Percentiles rank a stretch among this genome's conserved stretches.
These are phyloP conservation scores for Bos javanicus DNA, from an alignment of 2,113 vertebrate genomes.

Conservation along the genomic window DNA sequence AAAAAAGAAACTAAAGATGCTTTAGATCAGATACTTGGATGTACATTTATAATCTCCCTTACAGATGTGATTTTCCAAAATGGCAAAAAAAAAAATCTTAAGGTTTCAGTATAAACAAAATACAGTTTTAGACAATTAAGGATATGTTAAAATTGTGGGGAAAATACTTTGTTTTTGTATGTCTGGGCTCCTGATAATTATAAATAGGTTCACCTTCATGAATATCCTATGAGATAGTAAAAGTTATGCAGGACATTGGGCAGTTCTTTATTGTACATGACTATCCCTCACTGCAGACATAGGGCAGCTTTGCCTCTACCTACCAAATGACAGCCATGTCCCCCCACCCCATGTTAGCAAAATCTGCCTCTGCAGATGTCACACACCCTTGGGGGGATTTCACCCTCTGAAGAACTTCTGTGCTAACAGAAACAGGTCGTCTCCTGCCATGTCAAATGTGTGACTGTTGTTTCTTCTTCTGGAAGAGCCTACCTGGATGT, in stretches of 20 bases:
- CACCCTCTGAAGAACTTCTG: not conserved
- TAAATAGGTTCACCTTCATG: not conserved
- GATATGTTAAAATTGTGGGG: not conserved
- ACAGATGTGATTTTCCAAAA: not conserved
- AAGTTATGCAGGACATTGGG: not conserved
- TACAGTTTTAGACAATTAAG: not conserved
- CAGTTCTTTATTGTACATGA: not conserved
- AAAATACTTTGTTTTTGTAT: not conserved
- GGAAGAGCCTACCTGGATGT: slow-evolving; percentile 84
- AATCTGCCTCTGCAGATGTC: not conserved
- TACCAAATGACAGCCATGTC: not conserved
- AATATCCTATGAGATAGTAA: not conserved
- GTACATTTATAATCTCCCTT: not conserved
- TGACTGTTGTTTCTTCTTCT: slow-evolving; percentile 7
- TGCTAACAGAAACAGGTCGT: not conserved
- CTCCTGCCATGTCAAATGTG: not conserved
- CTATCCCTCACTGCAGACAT: not conserved
- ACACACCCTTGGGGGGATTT: not conserved
- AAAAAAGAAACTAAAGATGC: not conserved
- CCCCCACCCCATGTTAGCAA: not conserved
- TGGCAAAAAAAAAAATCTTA: not conserved
- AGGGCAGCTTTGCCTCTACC: not conserved
- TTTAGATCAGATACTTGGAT: not conserved
- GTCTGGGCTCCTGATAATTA: not conserved
- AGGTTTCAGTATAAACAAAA: not conserved